Conservation (phyloP, 2,797 vertebrate genomes). For the Gymnocypris eckloni region DNA sequence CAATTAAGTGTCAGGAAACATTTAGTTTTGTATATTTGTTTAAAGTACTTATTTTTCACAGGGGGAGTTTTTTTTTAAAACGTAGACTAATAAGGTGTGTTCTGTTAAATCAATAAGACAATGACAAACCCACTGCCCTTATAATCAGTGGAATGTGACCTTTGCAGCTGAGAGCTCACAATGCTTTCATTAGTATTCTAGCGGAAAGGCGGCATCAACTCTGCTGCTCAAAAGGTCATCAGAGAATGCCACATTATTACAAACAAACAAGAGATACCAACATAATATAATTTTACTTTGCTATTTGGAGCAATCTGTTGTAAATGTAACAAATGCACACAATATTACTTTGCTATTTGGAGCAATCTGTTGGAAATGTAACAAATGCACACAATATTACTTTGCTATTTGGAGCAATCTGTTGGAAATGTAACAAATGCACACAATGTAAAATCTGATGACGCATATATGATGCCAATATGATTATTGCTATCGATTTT, state of each 20-base stretch:
- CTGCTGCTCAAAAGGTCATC: constrained; percentile 40
- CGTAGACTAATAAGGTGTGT: neutral
- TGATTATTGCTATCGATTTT: neutral
- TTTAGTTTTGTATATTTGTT: no score
- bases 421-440: neutral
- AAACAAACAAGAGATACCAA: neutral
- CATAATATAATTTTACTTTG: neutral
- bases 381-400: neutral
- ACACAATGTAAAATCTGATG: neutral
- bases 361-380: neutral
- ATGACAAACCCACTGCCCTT: constrained; percentile 36
- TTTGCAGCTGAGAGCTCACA: constrained; percentile 46
- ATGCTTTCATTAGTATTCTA: constrained; percentile 38
- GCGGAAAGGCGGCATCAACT: constrained; percentile 29
- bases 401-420: neutral
- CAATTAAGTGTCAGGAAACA: no score
- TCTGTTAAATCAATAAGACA: constrained; percentile 21
- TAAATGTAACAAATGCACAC: neutral
- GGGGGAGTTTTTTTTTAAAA: neutral
- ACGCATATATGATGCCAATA: neutral
- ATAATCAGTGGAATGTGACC: constrained; percentile 35
- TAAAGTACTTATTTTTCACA: neutral
- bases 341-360: no score
- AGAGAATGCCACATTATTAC: constrained; percentile 15
- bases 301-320: neutral